Evolutionary conservation across 2,888 invertebrate species (phyloP), one percentile per base, ranked within the genome.

Genomic region (Acanthopleura granulata): DNA sequence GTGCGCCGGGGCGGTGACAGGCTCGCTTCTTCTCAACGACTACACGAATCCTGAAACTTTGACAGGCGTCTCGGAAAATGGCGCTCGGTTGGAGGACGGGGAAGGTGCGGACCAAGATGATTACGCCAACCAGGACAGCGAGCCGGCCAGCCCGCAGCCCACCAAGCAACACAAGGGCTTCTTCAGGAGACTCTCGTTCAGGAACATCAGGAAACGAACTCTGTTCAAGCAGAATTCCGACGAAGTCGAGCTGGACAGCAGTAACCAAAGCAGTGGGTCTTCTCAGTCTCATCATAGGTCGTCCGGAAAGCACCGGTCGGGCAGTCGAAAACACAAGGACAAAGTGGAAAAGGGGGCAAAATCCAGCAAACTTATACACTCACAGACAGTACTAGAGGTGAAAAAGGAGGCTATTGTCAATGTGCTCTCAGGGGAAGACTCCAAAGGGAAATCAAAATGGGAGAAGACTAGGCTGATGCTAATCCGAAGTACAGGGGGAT

Each of bases 221-320:
- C 92, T 97, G 72, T 97, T 97, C 89, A 97, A 97, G 88, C 96
- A 96, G 86, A 94, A 95, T 88, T 96, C 96, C 27, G 97, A 97
- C 85, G 97, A 97, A 86, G 93, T 94, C 0, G 95, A 95, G 85
- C 91, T 95, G 22, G 71, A 49, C 71, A 49, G 49, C 40, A 49
- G 49, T 18, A 22, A 14, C 18, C 40, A 49, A 25, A 71, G 71
- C 49, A 49, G 79, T 14, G 80, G 76, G 22, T 80, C 78, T 49
- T 78, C 80, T 29, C 81, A 81, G 71, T 83, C 74, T 75, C 79
- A 79, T 72, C 75, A 74, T 57, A 78, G 29, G 4, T 6, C 71
- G 15, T 81, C 85, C 76, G 51, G 61, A 1, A 27, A 25, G n/a
- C 57, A 30, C 22, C 49, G 62, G 16, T 70, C 25, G 14, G 49